Evolutionary conservation across 2,888 invertebrate genomes (phyloP).

Genomic region (Proisotoma minuta): DNA sequence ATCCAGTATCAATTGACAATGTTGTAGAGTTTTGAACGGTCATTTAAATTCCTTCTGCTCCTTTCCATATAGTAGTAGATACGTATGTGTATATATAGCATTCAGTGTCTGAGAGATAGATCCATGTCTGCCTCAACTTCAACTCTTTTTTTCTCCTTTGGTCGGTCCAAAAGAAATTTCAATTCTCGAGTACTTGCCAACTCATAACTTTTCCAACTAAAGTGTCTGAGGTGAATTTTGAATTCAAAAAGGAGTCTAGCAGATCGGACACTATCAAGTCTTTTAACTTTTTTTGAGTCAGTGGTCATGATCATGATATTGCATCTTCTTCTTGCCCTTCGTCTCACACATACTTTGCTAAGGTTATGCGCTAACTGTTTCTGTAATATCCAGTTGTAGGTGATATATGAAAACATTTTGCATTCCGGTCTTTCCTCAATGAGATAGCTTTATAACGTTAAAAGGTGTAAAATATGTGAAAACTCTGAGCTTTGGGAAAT

Average conservation of each 20-base stretch:
- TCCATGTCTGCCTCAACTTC: not conserved
- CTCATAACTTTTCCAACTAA: slow-evolving; percentile 8
- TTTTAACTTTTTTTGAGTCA: too few species aligned
- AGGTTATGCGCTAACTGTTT: not conserved
- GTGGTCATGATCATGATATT: too few species aligned
- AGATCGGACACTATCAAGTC: not conserved
- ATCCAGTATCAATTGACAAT: not conserved
- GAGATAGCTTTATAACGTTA: slow-evolving; percentile 4
- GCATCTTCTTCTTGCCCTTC: not conserved
- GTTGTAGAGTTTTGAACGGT: not conserved
- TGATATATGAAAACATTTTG: slow-evolving; percentile 5
- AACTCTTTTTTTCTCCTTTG: not conserved
- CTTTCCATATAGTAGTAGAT: not conserved
- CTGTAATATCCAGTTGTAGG: not conserved
- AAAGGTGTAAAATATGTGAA: slow-evolving; percentile 1
- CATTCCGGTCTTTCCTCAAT: slow-evolving; percentile 2
- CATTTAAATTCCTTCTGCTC: not conserved
- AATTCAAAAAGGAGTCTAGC: not conserved
- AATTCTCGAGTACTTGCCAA: slow-evolving; percentile 10
- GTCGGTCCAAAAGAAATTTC: not conserved
- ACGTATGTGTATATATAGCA: not conserved
- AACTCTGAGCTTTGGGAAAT: not conserved
- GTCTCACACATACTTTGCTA: not conserved
- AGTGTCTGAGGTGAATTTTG: not conserved
- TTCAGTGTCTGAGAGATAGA: not conserved